A percentile compares a stretch with the other conserved stretches of the same genome.
Evolutionary conservation across 2,113 vertebrate genomes (phyloP).

Genomic region (Daboia siamensis): DNA sequence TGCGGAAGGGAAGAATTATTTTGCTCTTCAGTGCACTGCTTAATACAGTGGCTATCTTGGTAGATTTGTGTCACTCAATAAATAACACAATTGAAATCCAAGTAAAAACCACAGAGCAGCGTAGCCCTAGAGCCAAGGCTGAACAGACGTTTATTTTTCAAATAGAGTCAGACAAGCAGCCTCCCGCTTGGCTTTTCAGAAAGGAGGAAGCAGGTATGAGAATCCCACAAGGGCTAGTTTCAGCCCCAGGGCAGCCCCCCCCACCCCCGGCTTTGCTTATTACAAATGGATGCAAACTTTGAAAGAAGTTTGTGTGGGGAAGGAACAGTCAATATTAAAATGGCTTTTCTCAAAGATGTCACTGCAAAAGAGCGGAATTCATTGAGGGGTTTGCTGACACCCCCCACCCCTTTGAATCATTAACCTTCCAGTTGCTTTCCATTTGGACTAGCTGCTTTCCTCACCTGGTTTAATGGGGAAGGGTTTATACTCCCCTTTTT

Average conservation of each 20-base stretch:
- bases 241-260: neutral
- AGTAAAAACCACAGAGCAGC: neutral
- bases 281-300: neutral
- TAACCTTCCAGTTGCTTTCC: neutral
- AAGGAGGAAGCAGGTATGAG: neutral
- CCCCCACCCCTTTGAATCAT: neutral
- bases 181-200: neutral
- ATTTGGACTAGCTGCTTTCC: neutral
- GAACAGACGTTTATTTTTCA: neutral
- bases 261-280: neutral
- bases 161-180: neutral
- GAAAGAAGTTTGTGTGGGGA: neutral
- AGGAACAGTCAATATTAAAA: neutral
- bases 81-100: neutral
- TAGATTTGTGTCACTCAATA: neutral
- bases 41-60: neutral
- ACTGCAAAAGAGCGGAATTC: neutral
- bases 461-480: neutral
- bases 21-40: neutral
- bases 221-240: neutral
- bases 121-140: neutral
- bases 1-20: neutral
- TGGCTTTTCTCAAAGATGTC: neutral
- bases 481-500: neutral
- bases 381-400: neutral